These are phyloP conservation scores for Manduca sexta DNA, from an alignment of 1,140 invertebrate species.

Conservation along the genomic window DNA sequence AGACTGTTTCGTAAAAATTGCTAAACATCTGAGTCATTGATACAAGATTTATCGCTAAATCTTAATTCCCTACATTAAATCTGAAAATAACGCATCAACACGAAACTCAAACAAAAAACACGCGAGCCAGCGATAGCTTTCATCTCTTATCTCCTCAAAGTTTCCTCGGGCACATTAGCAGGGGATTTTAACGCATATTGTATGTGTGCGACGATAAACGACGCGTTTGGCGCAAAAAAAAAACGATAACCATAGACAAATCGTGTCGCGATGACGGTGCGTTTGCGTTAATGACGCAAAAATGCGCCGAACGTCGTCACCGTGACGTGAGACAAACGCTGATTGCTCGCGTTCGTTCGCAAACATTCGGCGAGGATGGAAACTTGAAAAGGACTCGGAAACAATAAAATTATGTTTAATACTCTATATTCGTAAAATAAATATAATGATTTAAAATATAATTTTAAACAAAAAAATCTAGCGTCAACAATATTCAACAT, in stretches of 20 bases:
- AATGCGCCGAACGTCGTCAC: constrained; percentile 45
- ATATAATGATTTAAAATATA: too few relatives aligned
- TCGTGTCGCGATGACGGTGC: constrained; percentile 57
- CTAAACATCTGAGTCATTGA: too few relatives aligned
- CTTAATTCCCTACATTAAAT: background rate
- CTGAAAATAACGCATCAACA: background rate
- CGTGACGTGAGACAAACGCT: constrained; percentile 13
- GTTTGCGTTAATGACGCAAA: constrained; percentile 60
- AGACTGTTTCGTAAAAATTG: too few relatives aligned
- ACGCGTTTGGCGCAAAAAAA: constrained; percentile 50
- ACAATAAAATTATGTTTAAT: too few relatives aligned
- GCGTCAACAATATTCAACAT: too few relatives aligned
- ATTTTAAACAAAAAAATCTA: too few relatives aligned
- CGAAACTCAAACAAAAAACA: constrained; percentile 32
- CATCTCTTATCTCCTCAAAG: constrained; percentile 53
- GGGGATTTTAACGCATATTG: constrained; percentile 62
- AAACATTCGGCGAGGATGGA: too few relatives aligned
- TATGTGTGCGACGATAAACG: constrained; percentile 43
- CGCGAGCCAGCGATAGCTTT: constrained; percentile 44
- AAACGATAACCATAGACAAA: constrained; percentile 65
- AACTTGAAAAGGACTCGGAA: too few relatives aligned
- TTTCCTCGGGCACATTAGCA: constrained; percentile 63
- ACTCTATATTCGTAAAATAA: too few relatives aligned
- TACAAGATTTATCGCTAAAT: background rate
- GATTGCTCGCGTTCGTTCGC: background rate